Conservation (phyloP, 2,113 vertebrate genomes). For the Malurus alboscapulatus region DNA sequence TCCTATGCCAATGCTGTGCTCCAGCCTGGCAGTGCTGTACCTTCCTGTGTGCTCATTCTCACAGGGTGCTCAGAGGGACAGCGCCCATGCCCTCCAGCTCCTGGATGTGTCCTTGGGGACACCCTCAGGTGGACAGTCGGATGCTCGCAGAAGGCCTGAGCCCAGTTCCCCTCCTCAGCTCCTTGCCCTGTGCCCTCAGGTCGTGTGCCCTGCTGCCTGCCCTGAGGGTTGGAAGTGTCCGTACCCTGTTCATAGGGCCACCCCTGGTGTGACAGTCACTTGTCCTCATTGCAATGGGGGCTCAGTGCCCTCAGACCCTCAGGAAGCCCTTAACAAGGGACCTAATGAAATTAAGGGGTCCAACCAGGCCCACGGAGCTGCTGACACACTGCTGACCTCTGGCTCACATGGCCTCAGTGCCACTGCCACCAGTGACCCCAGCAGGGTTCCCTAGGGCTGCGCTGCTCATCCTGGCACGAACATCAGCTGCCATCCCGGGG, state of each 20-base stretch:
- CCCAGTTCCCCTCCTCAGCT: not conserved
- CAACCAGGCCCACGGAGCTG: not conserved
- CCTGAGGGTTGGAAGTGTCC: fast-evolving
- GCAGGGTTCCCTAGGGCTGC: fast-evolving
- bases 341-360: not conserved
- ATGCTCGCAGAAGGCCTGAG: not conserved
- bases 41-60: not conserved
- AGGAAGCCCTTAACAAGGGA: not conserved
- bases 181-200: not conserved
- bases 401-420: fast-evolving
- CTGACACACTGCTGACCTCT: not conserved
- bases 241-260: not conserved
- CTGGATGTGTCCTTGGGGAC: not conserved
- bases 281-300: not conserved
- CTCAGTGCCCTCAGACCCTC: not conserved
- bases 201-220: not conserved
- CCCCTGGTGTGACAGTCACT: fast-evolving
- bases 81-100: fast-evolving
- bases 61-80: not conserved
- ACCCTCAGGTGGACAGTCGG: not conserved
- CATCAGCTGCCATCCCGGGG: fast-evolving
- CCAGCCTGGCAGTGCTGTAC: not conserved
- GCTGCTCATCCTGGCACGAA: fast-evolving
- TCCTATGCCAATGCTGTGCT: not conserved
- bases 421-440: not conserved